Evolutionary conservation across 2,888 invertebrate genomes (phyloP).

Genomic region (Ctenicera cuprea): DNA sequence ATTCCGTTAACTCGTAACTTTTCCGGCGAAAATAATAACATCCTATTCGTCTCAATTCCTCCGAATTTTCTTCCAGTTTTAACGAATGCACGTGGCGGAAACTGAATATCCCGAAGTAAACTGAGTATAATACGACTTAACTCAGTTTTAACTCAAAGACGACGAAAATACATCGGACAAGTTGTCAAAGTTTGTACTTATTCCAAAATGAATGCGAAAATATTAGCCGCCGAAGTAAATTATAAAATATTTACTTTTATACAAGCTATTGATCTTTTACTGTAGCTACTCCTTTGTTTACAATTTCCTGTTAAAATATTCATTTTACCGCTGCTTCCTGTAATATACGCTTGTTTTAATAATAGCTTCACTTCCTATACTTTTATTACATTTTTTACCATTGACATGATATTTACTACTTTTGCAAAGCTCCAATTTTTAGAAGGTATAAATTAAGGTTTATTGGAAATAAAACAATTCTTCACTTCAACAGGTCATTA

Average conservation of each 20-base stretch:
- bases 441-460: too few relatives aligned
- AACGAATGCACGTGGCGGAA: constrained; percentile 5
- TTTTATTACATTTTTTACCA: too few relatives aligned
- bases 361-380: too few relatives aligned
- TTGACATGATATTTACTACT: too few relatives aligned
- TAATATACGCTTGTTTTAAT: neutral
- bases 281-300: neutral
- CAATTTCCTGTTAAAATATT: constrained; percentile 3
- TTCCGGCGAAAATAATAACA: constrained; percentile 23
- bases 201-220: neutral
- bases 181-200: constrained; percentile 11
- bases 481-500: too few relatives aligned
- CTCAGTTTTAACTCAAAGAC: neutral
- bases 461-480: too few relatives aligned
- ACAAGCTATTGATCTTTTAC: neutral
- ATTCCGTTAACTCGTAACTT: constrained; percentile 22
- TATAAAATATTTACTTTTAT: neutral
- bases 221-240: neutral
- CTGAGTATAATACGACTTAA: constrained; percentile 13
- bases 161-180: neutral
- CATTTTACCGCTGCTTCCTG: constrained; percentile 8
- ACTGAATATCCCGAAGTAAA: constrained; percentile 6
- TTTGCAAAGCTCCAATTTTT: too few relatives aligned
- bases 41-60: constrained; percentile 22
- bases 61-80: constrained; percentile 21